These are phyloP conservation scores for Pristionchus pacificus DNA, from an alignment of 1,140 invertebrate genomes.

Conservation along the genomic window DNA sequence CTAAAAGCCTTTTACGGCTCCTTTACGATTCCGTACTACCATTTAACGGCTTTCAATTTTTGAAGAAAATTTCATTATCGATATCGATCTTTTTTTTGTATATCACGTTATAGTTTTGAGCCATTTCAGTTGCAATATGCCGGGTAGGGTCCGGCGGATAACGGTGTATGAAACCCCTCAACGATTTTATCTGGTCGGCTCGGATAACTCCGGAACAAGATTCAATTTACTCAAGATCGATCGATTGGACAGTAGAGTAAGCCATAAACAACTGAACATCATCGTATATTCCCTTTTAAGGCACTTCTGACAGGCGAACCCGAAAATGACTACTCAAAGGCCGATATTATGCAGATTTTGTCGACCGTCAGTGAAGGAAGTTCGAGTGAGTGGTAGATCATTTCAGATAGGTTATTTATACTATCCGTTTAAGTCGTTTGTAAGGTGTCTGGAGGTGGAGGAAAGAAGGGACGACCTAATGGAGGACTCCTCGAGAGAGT, in stretches of 20 bases:
- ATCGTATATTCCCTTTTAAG: too few species aligned
- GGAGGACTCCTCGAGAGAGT: conserved; percentile 48
- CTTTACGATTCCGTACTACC: too few species aligned
- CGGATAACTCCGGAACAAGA: conserved; percentile 43
- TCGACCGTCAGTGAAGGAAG: conserved; percentile 50
- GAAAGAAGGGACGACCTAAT: background rate
- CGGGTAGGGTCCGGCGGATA: conserved; percentile 32
- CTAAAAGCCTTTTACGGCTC: too few species aligned
- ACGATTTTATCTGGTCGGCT: conserved; percentile 54
- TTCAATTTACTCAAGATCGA: conserved; percentile 53
- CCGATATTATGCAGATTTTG: conserved; percentile 49
- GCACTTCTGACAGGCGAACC: conserved; percentile 47
- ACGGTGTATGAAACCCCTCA: conserved; percentile 50
- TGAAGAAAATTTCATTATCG: too few species aligned
- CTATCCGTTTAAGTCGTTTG: conserved; percentile 42
- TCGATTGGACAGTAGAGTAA: conserved; percentile 37
- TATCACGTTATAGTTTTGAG: too few species aligned
- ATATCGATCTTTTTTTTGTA: too few species aligned
- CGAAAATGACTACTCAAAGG: conserved; percentile 44
- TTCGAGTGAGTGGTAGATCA: conserved; percentile 40
- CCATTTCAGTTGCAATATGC: too few species aligned
- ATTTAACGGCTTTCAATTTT: too few species aligned
- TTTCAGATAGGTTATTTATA: background rate
- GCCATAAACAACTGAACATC: background rate
- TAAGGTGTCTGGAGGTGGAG: conserved; percentile 28